Conservation (phyloP, 2,888 invertebrate genomes). For the Lycaena phlaeas region DNA sequence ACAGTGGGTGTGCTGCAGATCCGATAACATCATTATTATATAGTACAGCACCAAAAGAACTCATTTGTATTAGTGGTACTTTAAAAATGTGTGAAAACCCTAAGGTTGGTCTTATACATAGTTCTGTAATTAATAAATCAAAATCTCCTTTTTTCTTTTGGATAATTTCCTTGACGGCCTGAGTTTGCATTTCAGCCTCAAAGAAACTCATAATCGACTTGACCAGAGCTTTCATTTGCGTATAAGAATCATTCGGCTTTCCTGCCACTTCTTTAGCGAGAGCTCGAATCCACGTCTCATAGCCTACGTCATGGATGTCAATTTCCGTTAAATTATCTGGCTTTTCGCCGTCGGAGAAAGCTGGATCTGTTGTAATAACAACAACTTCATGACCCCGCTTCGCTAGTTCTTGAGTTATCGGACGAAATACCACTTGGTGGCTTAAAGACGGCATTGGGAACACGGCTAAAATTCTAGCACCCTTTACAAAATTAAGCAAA, state of each 20-base stretch:
- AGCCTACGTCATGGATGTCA: conserved; percentile 32
- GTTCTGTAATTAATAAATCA: conserved; percentile 38
- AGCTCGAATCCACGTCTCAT: conserved; percentile 14
- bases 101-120: conserved; percentile 23
- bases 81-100: conserved; percentile 32
- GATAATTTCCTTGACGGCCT: conserved; percentile 16
- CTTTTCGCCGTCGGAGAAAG: conserved; percentile 27
- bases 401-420: conserved; percentile 43
- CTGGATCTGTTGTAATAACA: conserved; percentile 49
- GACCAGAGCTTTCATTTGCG: conserved; percentile 12
- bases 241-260: conserved; percentile 9
- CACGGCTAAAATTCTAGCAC: conserved; percentile 40
- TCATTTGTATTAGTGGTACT: conserved; percentile 35
- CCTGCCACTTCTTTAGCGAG: not conserved
- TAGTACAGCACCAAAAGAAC: conserved; percentile 27
- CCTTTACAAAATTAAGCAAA: conserved; percentile 6
- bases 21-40: conserved; percentile 24
- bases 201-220: conserved; percentile 14
- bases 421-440: conserved; percentile 52
- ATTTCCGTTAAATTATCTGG: conserved; percentile 47
- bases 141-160: conserved; percentile 21
- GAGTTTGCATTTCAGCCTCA: conserved; percentile 18
- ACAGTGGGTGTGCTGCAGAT: conserved; percentile 22
- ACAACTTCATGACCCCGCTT: conserved; percentile 54
- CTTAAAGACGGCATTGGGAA: conserved; percentile 51